Evolutionary conservation across 2,113 vertebrate genomes (phyloP).

Genomic region (Bubo scandiacus): DNA sequence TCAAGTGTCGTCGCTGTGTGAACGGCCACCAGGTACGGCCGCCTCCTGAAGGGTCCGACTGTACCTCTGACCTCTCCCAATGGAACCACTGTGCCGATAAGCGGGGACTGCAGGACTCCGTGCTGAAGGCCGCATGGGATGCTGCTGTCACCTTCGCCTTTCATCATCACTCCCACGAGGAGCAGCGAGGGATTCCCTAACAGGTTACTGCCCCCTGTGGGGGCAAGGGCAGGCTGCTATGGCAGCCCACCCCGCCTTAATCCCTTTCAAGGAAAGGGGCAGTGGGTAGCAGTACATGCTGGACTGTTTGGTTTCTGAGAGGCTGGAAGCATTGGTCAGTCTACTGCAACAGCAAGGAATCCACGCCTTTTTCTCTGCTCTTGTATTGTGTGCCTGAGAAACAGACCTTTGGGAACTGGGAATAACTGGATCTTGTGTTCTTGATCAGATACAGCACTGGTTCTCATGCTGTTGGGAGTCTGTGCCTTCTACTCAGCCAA

Average conservation of each 20-base stretch:
- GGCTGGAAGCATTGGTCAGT: background rate
- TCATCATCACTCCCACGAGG: slow-evolving; percentile 91
- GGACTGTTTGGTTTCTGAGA: background rate
- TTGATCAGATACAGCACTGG: background rate
- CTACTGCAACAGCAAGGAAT: background rate
- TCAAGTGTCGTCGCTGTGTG: slow-evolving; percentile 91
- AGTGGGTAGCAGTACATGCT: background rate
- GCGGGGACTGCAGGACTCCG: slow-evolving; percentile 84
- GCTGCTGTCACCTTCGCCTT: slow-evolving; percentile 90
- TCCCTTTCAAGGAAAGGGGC: slow-evolving; percentile 23
- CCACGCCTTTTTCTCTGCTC: background rate
- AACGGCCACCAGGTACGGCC: slow-evolving; percentile 84
- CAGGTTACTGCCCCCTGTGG: background rate
- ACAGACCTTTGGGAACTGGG: background rate
- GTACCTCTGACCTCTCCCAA: slow-evolving; percentile 90
- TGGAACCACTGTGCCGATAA: slow-evolving; percentile 92
- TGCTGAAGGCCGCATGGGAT: slow-evolving; percentile 90
- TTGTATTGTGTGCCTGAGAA: background rate
- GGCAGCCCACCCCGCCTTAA: background rate
- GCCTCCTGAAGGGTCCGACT: slow-evolving; percentile 84
- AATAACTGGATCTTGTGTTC: background rate
- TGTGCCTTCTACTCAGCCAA: background rate
- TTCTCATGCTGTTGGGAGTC: background rate
- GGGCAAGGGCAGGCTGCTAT: background rate
- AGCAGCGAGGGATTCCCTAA: slow-evolving; percentile 82